phyloP scores from a whole-genome alignment of 2,113 vertebrate species.

The Micromys minutus region DNA sequence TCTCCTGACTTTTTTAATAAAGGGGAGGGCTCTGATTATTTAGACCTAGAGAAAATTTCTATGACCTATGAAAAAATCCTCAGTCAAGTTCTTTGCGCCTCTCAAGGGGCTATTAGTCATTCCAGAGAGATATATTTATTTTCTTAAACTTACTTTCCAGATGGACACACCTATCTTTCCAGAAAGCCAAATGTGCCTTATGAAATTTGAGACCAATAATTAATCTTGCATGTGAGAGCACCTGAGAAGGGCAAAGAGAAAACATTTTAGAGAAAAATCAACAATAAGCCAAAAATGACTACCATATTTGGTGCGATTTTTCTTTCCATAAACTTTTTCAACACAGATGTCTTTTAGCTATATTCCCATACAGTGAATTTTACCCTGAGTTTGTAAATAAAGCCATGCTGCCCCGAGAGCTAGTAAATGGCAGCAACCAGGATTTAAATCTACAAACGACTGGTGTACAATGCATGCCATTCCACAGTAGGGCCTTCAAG shows the following conservation, averaged over 20 bases:
- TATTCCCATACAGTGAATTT: background rate
- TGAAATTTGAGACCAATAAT: slow-evolving; percentile 72
- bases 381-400: background rate
- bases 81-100: slow-evolving; percentile 32
- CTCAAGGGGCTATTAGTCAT: slow-evolving; percentile 62
- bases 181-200: slow-evolving; percentile 76
- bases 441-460: background rate
- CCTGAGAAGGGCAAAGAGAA: background rate
- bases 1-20: slow-evolving; percentile 50
- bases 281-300: slow-evolving; percentile 11
- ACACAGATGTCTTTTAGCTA: background rate
- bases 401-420: background rate
- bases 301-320: background rate
- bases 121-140: slow-evolving; percentile 65
- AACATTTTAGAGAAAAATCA: slow-evolving; percentile 42
- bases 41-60: slow-evolving; percentile 59
- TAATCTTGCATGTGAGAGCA: slow-evolving; percentile 47
- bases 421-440: background rate
- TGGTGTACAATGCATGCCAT: background rate
- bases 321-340: background rate
- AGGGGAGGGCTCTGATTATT: slow-evolving; percentile 24
- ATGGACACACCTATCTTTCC: slow-evolving; percentile 60
- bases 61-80: slow-evolving; percentile 39
- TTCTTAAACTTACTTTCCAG: slow-evolving; percentile 71
- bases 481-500: background rate